Percentiles rank a stretch among this genome's conserved stretches.
Conservation (phyloP, 2,888 invertebrate species). For the Gandaritis pyraliata region DNA sequence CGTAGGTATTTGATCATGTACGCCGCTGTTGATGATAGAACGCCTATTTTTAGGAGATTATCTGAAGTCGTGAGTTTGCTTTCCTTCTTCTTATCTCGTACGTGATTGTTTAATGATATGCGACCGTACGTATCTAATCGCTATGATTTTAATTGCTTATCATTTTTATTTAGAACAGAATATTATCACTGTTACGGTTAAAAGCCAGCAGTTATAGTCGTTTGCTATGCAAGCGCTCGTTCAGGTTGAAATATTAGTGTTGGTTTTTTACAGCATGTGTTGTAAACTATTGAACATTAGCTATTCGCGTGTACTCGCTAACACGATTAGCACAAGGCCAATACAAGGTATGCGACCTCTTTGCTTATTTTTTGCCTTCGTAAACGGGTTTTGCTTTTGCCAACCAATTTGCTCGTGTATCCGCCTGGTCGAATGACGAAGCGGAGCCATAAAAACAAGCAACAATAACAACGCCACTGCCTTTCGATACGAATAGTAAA, state of each 20-base stretch:
- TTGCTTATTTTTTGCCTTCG: conserved; percentile 62
- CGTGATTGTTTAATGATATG: conserved; percentile 52
- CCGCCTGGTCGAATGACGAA: conserved; percentile 59
- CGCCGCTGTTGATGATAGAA: conserved; percentile 64
- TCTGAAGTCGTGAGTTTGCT: conserved; percentile 49
- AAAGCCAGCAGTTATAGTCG: conserved; percentile 49
- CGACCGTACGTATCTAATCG: conserved; percentile 45
- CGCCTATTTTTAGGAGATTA: conserved; percentile 67
- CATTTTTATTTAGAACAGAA: conserved; percentile 52
- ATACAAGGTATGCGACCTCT: conserved; percentile 78
- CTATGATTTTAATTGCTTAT: conserved; percentile 48
- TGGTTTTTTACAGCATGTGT: conserved; percentile 59
- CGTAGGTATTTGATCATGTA: conserved; percentile 51
- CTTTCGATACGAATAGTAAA: conserved; percentile 49
- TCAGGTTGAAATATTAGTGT: conserved; percentile 49
- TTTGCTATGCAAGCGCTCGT: conserved; percentile 46
- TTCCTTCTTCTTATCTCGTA: conserved; percentile 48
- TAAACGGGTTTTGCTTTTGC: conserved; percentile 64
- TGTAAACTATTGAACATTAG: conserved; percentile 68
- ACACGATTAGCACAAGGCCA: conserved; percentile 79
- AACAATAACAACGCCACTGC: conserved; percentile 47
- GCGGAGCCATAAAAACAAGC: conserved; percentile 49
- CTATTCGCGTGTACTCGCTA: conserved; percentile 72
- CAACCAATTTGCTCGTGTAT: conserved; percentile 58
- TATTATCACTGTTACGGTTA: conserved; percentile 28